Base-by-base conservation (phyloP, 1,140 invertebrate genomes). In the Cherax quadricarinatus region DNA sequence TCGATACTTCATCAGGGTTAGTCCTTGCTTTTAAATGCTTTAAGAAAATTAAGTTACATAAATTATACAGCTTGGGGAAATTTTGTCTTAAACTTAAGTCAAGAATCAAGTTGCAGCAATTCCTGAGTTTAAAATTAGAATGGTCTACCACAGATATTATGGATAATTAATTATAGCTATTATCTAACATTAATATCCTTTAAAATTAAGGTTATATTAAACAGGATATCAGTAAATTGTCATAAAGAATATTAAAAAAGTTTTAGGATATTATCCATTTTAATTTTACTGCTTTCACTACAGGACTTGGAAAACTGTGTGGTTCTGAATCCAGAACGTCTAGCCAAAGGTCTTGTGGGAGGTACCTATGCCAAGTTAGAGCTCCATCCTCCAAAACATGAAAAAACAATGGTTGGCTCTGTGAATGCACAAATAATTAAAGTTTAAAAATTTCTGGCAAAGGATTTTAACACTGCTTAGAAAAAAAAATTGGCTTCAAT, bases 261-360 rank as follows among this genome's bases (percentile, higher is more conserved):
- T 41, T 30, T 48, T 24, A 24, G 4, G 5, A 3, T 49, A 49
- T n/a, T n/a, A n/a, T 6, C 66, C 16, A 10, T 79, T 49, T 41
- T 79, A 16, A 60, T 88, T 41, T 70, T 7, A 16, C 14, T 18
- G 12, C 18, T 14, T 66, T 21, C 49, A 3, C 30, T 89, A 12
- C 78, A 89, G 88, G 88, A 89, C 6, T 12, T 89, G 62, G 88
- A 82, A 49, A 62, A 48, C 5, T 89, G 88, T 73, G 80, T 89
- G 9, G 80, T 83, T n/a, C 57, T 89, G 14, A 89, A 89, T 51
- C 88, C 88, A 6, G 88, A 89, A 62, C 79, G 75, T 49, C 80
- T 89, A 53, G 88, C 88, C 30, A 89, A 89, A 53, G 88, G 88
- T 53, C n/a, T 89, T 21, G 81, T 51, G 30, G 88, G 88, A 49